These are phyloP conservation scores for Varroa destructor DNA, from an alignment of 1,140 invertebrate species.

Conservation along the genomic window DNA sequence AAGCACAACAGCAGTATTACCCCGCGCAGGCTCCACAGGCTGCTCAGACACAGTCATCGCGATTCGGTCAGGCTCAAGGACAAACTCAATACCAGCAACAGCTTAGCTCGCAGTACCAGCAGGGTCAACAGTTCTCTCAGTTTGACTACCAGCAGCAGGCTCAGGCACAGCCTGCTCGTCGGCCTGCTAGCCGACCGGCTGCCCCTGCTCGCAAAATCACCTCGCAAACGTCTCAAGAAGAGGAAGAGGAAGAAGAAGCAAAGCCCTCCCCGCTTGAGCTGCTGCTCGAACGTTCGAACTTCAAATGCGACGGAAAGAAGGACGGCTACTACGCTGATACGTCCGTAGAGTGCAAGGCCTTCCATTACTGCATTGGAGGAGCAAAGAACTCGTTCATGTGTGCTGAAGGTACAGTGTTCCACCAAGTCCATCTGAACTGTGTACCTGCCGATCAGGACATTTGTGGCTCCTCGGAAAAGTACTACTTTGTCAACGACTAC, in stretches of 20 bases:
- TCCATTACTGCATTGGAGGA: slow-evolving; percentile 82
- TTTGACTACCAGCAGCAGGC: slow-evolving; percentile 18
- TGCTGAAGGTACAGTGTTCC: slow-evolving; percentile 78
- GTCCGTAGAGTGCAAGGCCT: slow-evolving; percentile 72
- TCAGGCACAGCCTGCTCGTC: slow-evolving; percentile 7
- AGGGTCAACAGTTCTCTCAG: slow-evolving; percentile 8
- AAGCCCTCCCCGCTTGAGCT: slow-evolving; percentile 66
- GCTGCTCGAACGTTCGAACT: slow-evolving; percentile 65
- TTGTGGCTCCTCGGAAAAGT: slow-evolving; percentile 72
- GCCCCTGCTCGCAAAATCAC: slow-evolving; percentile 28
- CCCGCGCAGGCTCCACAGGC: slow-evolving; percentile 7
- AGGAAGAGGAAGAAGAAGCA: slow-evolving; percentile 58
- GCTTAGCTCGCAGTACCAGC: slow-evolving; percentile 2
- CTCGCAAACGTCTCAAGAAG: slow-evolving; percentile 29
- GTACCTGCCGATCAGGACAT: slow-evolving; percentile 78
- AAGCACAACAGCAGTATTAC: slow-evolving; percentile 24
- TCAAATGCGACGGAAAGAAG: slow-evolving; percentile 60
- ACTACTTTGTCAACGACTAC: slow-evolving; percentile 82
- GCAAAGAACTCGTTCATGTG: slow-evolving; percentile 83
- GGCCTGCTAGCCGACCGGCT: background rate
- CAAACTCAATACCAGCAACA: background rate
- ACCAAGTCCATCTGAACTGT: slow-evolving; percentile 77
- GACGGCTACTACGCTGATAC: slow-evolving; percentile 84
- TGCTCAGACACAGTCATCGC: background rate
- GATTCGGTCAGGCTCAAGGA: background rate